Evolutionary conservation across 2,797 vertebrate species (phyloP).

Genomic region (Sphenopsis melanotis): DNA sequence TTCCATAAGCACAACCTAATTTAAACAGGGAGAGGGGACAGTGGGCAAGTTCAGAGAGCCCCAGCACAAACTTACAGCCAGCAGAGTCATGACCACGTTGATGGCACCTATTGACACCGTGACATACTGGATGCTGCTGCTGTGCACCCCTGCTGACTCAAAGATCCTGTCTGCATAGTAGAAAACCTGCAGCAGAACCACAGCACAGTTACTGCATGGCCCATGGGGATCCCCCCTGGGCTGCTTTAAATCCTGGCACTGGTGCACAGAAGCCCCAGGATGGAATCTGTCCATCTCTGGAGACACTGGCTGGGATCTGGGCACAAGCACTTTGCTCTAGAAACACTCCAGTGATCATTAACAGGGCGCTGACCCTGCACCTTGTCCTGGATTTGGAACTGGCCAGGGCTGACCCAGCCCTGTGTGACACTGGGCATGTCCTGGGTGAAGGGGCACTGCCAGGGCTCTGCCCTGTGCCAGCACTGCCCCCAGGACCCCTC

Average conservation of each 20-base stretch:
- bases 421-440: fast-evolving
- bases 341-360: neutral
- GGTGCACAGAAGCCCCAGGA: neutral
- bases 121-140: conserved; percentile 81
- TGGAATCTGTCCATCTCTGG: neutral
- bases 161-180: conserved; percentile 94
- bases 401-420: neutral
- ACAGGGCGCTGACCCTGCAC: neutral
- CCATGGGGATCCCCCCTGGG: neutral
- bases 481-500: too few relatives aligned
- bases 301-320: neutral
- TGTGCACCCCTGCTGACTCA: conserved; percentile 77
- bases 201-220: fast-evolving
- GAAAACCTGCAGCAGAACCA: conserved; percentile 81
- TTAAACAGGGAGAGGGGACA: neutral
- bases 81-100: conserved; percentile 86
- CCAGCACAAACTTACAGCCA: conserved; percentile 75
- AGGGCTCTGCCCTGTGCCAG: neutral
- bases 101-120: conserved; percentile 88
- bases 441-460: neutral
- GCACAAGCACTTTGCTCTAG: neutral
- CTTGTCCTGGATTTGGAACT: neutral
- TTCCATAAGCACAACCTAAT: neutral
- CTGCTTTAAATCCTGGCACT: neutral
- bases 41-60: neutral